These are phyloP conservation scores for Micropoecilia bifurca DNA, from an alignment of 2,797 vertebrate genomes.

Conservation along the genomic window DNA sequence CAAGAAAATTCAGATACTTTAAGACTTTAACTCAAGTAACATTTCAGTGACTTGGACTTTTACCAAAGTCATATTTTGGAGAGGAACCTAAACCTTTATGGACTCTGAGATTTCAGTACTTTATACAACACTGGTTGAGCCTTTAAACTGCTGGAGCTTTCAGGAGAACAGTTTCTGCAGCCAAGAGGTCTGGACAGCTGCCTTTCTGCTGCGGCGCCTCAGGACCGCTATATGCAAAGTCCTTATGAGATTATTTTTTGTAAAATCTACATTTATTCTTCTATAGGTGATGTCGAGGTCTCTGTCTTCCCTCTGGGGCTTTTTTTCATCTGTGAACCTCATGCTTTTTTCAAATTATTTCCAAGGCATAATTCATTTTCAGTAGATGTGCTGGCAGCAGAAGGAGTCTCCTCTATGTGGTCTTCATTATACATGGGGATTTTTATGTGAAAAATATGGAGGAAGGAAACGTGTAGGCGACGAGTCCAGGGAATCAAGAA, in stretches of 20 bases:
- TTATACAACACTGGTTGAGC: too few relatives aligned
- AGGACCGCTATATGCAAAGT: constrained; percentile 64
- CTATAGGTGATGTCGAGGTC: constrained; percentile 65
- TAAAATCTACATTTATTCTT: constrained; percentile 66
- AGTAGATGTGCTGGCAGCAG: constrained; percentile 83
- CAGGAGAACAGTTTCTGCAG: constrained; percentile 50
- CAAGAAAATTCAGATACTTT: too few relatives aligned
- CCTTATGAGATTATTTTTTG: constrained; percentile 42
- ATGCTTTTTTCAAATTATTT: constrained; percentile 55
- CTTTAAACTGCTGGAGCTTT: constrained; percentile 39
- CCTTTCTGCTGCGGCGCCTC: constrained; percentile 45
- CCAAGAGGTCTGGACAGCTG: constrained; percentile 38
- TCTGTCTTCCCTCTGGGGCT: constrained; percentile 49
- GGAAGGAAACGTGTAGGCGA: constrained; percentile 51
- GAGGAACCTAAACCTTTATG: too few relatives aligned
- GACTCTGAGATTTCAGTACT: too few relatives aligned
- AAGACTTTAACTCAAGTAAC: too few relatives aligned
- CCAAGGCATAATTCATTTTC: constrained; percentile 77
- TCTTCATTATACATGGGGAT: constrained; percentile 87
- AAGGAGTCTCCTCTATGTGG: constrained; percentile 84
- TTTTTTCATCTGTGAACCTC: constrained; percentile 37
- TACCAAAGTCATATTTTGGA: too few relatives aligned
- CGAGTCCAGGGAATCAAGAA: constrained; percentile 43
- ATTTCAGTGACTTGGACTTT: too few relatives aligned
- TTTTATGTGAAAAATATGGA: constrained; percentile 79